phyloP scores from a whole-genome alignment of 2,113 vertebrate species.

The Spilogale gracilis region DNA sequence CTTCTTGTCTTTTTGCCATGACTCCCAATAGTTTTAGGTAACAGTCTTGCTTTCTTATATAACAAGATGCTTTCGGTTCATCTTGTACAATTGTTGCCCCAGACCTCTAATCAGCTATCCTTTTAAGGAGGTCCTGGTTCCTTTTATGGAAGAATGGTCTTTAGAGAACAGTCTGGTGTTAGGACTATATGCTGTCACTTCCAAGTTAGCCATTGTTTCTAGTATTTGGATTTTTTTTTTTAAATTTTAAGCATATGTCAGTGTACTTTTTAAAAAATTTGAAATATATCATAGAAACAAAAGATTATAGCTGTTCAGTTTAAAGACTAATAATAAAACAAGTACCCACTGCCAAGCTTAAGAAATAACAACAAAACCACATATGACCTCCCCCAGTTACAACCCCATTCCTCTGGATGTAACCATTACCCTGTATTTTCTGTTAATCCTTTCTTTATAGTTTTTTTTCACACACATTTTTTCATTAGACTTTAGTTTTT shows the following conservation, averaged over 20 bases:
- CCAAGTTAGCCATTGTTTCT: background rate
- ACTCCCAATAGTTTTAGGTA: background rate
- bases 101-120: background rate
- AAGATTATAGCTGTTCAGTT: background rate
- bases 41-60: background rate
- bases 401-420: background rate
- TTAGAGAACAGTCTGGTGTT: background rate
- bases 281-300: background rate
- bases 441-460: background rate
- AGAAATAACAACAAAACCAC: background rate
- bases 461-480: background rate
- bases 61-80: background rate
- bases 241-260: background rate
- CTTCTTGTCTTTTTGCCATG: background rate
- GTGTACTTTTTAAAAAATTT: background rate
- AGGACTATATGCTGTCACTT: background rate
- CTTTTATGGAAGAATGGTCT: background rate
- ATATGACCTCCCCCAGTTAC: background rate
- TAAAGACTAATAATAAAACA: constrained; percentile 4
- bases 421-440: background rate
- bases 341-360: background rate
- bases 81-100: background rate
- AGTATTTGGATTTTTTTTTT: background rate
- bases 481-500: constrained; percentile 11
- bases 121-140: background rate